These are phyloP conservation scores for Onychomys torridus DNA, from an alignment of 2,797 vertebrate genomes.

Conservation along the genomic window DNA sequence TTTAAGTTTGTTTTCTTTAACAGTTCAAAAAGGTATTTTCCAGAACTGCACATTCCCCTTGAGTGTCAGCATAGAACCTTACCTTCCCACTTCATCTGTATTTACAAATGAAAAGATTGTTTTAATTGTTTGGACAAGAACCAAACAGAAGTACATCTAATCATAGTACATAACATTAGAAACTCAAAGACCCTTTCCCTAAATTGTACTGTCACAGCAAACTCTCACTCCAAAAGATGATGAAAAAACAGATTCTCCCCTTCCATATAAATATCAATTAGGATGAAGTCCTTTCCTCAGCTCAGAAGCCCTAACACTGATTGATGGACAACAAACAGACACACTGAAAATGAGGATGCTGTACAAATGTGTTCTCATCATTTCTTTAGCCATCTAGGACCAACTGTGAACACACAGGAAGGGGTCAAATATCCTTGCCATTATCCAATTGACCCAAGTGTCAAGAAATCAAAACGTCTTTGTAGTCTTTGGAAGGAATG, in stretches of 20 bases:
- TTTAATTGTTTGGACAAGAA: constrained; percentile 39
- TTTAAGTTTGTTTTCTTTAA: background rate
- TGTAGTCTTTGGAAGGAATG: constrained; percentile 54
- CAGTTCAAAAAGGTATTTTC: background rate
- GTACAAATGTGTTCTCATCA: background rate
- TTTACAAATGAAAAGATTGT: background rate
- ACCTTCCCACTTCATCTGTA: background rate
- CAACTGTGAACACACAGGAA: constrained; percentile 40
- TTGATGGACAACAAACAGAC: constrained; percentile 42
- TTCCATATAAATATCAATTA: background rate
- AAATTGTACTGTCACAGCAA: constrained; percentile 16
- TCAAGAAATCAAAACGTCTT: constrained; percentile 76
- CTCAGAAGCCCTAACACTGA: constrained; percentile 25
- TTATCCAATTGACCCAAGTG: constrained; percentile 68
- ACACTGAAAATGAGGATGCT: background rate
- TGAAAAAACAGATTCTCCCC: background rate
- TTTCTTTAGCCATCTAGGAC: constrained; percentile 16
- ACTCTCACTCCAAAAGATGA: constrained; percentile 14
- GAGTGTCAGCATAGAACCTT: background rate
- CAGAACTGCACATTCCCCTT: background rate
- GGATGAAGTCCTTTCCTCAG: background rate
- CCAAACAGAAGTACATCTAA: background rate
- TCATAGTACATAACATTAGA: constrained; percentile 26
- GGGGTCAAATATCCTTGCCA: constrained; percentile 43
- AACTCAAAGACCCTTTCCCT: constrained; percentile 19